Percentiles rank a stretch among this genome's conserved stretches.
Conservation (phyloP, 2,113 vertebrate species). For the Poecile atricapillus region DNA sequence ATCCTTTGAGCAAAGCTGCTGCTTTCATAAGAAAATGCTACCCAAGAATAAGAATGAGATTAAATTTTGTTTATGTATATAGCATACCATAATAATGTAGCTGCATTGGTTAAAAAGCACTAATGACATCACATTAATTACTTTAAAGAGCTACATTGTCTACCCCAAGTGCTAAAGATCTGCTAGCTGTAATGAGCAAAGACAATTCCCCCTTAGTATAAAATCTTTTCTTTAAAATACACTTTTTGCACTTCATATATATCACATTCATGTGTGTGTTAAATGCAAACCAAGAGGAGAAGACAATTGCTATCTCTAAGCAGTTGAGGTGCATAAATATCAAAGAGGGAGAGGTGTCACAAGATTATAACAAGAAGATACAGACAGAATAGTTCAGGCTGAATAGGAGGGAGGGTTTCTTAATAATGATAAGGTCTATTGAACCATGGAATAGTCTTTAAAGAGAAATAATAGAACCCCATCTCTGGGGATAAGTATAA, state of each 20-base stretch:
- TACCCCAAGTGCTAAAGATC: neutral
- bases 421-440: neutral
- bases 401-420: neutral
- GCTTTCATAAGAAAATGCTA: neutral
- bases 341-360: neutral
- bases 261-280: neutral
- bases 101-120: slow-evolving; percentile 1
- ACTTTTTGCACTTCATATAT: neutral
- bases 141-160: neutral
- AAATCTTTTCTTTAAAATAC: neutral
- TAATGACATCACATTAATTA: slow-evolving; percentile 1
- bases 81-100: neutral
- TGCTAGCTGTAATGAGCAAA: neutral
- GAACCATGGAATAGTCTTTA: neutral
- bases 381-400: neutral
- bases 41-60: neutral
- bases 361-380: neutral
- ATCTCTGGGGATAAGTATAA: neutral
- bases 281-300: neutral
- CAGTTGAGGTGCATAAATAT: neutral
- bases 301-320: neutral
- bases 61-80: neutral
- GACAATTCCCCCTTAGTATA: neutral
- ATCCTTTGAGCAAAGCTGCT: neutral
- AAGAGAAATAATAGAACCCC: neutral